A percentile compares a stretch with the other conserved stretches of the same genome.
These are phyloP conservation scores for Neodiprion fabricii DNA, from an alignment of 1,140 invertebrate genomes.

Conservation along the genomic window DNA sequence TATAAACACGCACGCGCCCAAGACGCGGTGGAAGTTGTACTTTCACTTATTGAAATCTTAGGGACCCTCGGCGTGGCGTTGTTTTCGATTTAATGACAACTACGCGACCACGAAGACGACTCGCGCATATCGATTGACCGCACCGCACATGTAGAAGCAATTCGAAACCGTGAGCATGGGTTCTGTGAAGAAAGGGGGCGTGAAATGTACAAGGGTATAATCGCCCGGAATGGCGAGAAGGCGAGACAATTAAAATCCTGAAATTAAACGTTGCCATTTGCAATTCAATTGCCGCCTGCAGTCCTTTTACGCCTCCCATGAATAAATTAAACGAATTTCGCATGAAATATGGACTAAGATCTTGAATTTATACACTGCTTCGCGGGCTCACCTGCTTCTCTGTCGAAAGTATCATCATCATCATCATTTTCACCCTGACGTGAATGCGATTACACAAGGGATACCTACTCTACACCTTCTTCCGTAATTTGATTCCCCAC, in stretches of 20 bases:
- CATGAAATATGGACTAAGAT: background rate
- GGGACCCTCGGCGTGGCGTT: background rate
- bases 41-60: background rate
- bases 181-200: too few species aligned
- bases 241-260: background rate
- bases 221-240: background rate
- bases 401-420: too few species aligned
- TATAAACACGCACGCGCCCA: background rate
- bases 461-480: too few species aligned
- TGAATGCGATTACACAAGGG: too few species aligned
- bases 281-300: background rate
- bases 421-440: too few species aligned
- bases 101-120: background rate
- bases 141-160: too few species aligned
- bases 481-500: too few species aligned
- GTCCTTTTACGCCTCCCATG: background rate
- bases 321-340: constrained; percentile 1
- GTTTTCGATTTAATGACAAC: background rate
- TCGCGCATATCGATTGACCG: background rate
- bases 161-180: too few species aligned
- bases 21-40: background rate
- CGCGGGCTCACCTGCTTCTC: too few species aligned
- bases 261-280: background rate
- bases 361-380: too few species aligned
- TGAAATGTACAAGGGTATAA: too few species aligned